Conservation (phyloP, 2,113 vertebrate species). For the Suncus etruscus region DNA sequence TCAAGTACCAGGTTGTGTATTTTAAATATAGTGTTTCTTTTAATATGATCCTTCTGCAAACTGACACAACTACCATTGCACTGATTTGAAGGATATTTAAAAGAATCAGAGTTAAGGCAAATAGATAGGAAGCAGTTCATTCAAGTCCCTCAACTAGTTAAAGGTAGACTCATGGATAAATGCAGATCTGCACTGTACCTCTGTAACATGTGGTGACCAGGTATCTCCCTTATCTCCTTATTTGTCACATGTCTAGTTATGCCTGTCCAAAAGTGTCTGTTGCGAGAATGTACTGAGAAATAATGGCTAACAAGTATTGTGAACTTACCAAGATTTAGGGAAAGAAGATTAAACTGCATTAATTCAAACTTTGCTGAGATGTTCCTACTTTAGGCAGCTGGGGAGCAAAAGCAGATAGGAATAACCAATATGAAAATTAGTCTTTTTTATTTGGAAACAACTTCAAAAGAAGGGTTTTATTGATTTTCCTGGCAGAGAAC, state of each 20-base stretch:
- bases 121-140: neutral
- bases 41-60: neutral
- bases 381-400: neutral
- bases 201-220: neutral
- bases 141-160: neutral
- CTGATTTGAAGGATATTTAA: neutral
- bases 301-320: neutral
- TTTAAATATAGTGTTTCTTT: neutral
- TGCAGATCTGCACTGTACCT: neutral
- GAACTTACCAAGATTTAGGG: neutral
- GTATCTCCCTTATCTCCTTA: neutral
- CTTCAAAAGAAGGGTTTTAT: neutral
- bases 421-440: slow-evolving; percentile 15
- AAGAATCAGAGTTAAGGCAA: neutral
- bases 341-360: neutral
- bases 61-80: neutral
- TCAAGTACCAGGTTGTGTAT: neutral
- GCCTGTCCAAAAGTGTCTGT: neutral
- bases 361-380: neutral
- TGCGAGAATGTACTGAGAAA: neutral
- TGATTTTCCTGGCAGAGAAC: neutral
- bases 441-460: slow-evolving; percentile 16
- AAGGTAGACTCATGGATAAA: neutral
- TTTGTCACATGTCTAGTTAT: neutral
- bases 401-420: slow-evolving; percentile 1